phyloP scores from a whole-genome alignment of 2,797 vertebrate species.

The Hoplostethus mediterraneus region DNA sequence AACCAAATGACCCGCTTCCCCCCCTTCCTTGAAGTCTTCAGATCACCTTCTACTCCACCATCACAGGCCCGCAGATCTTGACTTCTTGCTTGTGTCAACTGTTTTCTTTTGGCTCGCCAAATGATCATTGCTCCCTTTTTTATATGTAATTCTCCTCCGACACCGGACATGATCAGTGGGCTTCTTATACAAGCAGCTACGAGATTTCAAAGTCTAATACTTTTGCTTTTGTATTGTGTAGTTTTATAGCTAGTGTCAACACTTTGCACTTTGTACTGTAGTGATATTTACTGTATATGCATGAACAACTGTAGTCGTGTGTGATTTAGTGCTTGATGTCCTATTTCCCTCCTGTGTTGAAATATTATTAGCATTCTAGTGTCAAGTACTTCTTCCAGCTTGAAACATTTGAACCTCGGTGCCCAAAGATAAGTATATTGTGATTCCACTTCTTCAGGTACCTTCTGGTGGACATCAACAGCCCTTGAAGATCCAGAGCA shows the following conservation, averaged over 20 bases:
- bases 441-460: slow-evolving; percentile 79
- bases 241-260: slow-evolving; percentile 21
- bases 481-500: slow-evolving; percentile 89
- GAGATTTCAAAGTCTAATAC: slow-evolving; percentile 54
- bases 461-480: slow-evolving; percentile 87
- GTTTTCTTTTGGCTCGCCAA: slow-evolving; percentile 57
- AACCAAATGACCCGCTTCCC: slow-evolving; percentile 39
- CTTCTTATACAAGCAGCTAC: slow-evolving; percentile 49
- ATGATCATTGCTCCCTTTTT: slow-evolving; percentile 54
- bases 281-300: slow-evolving; percentile 31
- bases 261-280: slow-evolving; percentile 16
- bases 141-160: slow-evolving; percentile 47
- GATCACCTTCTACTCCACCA: slow-evolving; percentile 56
- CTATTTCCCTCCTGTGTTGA: slow-evolving; percentile 23
- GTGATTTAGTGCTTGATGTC: slow-evolving; percentile 42
- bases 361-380: slow-evolving; percentile 2
- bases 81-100: slow-evolving; percentile 65
- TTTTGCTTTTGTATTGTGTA: slow-evolving; percentile 58
- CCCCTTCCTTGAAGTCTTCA: slow-evolving; percentile 46
- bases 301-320: slow-evolving; percentile 40
- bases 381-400: slow-evolving; percentile 1
- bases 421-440: slow-evolving; percentile 12
- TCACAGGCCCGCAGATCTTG: slow-evolving; percentile 60
- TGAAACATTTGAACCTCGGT: not conserved
- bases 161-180: slow-evolving; percentile 42